Conservation (phyloP, 2,888 invertebrate genomes). For the Metellina segmentata region DNA sequence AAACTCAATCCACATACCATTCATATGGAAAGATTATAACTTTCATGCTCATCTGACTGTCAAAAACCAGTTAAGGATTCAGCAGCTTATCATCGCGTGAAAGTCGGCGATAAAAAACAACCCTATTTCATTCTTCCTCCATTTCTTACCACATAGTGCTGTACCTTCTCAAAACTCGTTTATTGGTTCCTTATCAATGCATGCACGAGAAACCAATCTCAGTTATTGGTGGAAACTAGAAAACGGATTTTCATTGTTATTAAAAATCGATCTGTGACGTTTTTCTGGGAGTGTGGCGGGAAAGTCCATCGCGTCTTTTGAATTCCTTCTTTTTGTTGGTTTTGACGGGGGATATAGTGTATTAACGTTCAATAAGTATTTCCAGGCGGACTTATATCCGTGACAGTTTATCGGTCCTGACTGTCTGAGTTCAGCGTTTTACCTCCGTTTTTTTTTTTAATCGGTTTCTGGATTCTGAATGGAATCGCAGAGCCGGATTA, state of each 20-base stretch:
- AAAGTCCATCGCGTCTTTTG: background rate
- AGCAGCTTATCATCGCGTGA: constrained; percentile 21
- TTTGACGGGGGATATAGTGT: constrained; percentile 30
- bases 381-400: constrained; percentile 25
- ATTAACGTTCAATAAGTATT: constrained; percentile 70
- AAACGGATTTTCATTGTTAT: constrained; percentile 64
- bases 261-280: constrained; percentile 56
- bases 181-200: constrained; percentile 65
- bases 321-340: background rate
- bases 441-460: background rate
- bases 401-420: constrained; percentile 41
- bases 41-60: constrained; percentile 47
- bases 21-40: constrained; percentile 45
- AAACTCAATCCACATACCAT: constrained; percentile 20
- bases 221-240: constrained; percentile 42
- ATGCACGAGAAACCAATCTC: constrained; percentile 53
- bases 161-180: constrained; percentile 53
- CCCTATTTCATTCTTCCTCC: background rate
- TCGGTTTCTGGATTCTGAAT: constrained; percentile 7
- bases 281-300: constrained; percentile 1
- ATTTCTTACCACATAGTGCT: background rate
- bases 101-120: constrained; percentile 38
- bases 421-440: constrained; percentile 1
- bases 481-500: constrained; percentile 11
- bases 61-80: constrained; percentile 35